Conservation (phyloP, 2,797 vertebrate genomes). For the Cyclopterus lumpus region DNA sequence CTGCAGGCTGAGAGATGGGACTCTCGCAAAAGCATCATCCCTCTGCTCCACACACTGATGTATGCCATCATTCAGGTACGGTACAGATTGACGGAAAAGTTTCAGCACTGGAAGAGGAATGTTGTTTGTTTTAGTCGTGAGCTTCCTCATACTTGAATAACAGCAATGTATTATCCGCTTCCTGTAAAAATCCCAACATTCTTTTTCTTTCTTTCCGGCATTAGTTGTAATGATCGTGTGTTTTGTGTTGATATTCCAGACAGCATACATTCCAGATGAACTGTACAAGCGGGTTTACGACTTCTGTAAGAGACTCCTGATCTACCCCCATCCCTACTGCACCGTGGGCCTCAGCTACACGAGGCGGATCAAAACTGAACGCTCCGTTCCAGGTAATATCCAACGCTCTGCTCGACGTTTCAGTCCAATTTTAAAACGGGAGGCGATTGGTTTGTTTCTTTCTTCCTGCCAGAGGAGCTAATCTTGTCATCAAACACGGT, state of each 20-base stretch:
- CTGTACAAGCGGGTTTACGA: conserved; percentile 89
- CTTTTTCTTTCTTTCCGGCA: neutral
- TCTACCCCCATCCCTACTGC: conserved; percentile 92
- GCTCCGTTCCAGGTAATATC: conserved; percentile 83
- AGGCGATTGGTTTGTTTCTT: neutral
- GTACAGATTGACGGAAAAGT: neutral
- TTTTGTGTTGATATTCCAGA: conserved; percentile 75
- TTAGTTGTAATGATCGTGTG: neutral
- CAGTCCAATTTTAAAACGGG: neutral
- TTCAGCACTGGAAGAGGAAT: neutral
- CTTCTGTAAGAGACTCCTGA: conserved; percentile 90
- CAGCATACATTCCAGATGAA: conserved; percentile 88
- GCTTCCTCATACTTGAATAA: conserved; percentile 2
- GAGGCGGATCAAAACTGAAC: conserved; percentile 86
- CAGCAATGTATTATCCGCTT: neutral
- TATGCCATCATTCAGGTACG: conserved; percentile 91
- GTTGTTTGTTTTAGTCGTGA: neutral
- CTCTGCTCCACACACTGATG: conserved; percentile 94
- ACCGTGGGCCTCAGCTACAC: conserved; percentile 89
- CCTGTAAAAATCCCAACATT: neutral
- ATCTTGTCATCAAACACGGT: neutral
- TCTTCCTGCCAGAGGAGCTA: no score
- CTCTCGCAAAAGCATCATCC: conserved; percentile 87
- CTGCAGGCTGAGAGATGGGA: conserved; percentile 88
- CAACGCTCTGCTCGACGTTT: no score